Conservation (phyloP, 2,113 vertebrate genomes). For the Crotalus horridus region DNA sequence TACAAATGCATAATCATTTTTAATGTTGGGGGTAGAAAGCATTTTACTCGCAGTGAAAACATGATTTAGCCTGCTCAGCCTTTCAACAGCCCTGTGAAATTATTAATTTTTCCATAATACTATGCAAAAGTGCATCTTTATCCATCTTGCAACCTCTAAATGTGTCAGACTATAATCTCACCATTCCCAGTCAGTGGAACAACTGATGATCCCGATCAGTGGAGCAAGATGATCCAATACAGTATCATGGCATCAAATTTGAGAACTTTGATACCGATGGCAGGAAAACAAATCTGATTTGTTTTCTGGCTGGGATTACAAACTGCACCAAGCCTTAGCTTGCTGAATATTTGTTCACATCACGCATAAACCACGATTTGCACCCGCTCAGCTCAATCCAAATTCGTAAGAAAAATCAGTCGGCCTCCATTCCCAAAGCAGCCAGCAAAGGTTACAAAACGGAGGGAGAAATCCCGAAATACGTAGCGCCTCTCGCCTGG, state of each 20-base stretch:
- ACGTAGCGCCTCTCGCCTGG: rapidly evolving
- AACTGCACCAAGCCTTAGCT: background rate
- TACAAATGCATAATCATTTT: background rate
- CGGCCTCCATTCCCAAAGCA: background rate
- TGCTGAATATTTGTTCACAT: background rate
- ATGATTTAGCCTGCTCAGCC: background rate
- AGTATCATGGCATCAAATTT: background rate
- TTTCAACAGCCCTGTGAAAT: background rate
- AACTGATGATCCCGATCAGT: background rate
- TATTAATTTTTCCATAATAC: background rate
- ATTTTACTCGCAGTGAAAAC: background rate
- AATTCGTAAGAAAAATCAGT: background rate
- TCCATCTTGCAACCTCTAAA: background rate
- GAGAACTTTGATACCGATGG: background rate
- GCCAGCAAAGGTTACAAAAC: background rate
- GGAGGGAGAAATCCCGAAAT: background rate
- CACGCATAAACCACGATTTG: background rate
- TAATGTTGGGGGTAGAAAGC: background rate
- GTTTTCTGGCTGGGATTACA: background rate
- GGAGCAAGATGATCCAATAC: background rate
- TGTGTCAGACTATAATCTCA: background rate
- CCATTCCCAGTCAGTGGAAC: background rate
- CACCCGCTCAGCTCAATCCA: background rate
- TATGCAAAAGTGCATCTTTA: background rate
- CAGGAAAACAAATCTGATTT: background rate